Evolutionary conservation across 64 coral and sea anemone species (phyloP).

Genomic region (Montipora cactus): DNA sequence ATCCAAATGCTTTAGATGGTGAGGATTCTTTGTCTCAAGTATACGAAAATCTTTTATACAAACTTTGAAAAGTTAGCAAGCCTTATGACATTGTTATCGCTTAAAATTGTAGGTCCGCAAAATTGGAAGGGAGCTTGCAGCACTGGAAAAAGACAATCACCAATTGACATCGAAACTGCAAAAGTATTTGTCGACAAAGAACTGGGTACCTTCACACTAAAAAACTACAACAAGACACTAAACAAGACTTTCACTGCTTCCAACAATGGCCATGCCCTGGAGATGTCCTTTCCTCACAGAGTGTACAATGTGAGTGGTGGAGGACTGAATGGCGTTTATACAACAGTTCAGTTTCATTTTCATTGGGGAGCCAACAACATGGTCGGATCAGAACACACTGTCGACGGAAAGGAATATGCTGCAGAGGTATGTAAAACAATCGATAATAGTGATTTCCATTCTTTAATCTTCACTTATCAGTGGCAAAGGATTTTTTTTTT

Average conservation of each 20-base stretch:
- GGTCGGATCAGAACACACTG: slow-evolving; percentile 52
- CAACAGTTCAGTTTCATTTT: slow-evolving; percentile 45
- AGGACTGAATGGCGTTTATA: slow-evolving; percentile 19
- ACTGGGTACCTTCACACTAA: background rate
- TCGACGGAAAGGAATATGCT: slow-evolving; percentile 20
- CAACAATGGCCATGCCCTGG: slow-evolving; percentile 44
- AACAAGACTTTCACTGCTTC: background rate
- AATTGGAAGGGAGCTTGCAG: background rate
- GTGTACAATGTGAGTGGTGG: slow-evolving; percentile 33
- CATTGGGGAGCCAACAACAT: slow-evolving; percentile 34
- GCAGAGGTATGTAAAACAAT: slow-evolving; percentile 31
- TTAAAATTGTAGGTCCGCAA: background rate
- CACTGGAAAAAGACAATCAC: slow-evolving; percentile 46
- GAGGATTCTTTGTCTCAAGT: background rate
- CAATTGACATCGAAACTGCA: slow-evolving; percentile 23
- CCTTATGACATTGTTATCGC: too few species aligned
- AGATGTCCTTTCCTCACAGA: background rate
- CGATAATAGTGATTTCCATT: too few species aligned
- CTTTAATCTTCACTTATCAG: too few species aligned
- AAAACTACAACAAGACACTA: slow-evolving; percentile 10
- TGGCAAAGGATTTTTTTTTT: too few species aligned
- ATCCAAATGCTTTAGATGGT: background rate
- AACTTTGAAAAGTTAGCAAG: background rate
- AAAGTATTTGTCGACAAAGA: background rate
- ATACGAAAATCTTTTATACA: background rate